Conservation (phyloP, 2,888 invertebrate genomes). For the Pseudanteris insignis region DNA sequence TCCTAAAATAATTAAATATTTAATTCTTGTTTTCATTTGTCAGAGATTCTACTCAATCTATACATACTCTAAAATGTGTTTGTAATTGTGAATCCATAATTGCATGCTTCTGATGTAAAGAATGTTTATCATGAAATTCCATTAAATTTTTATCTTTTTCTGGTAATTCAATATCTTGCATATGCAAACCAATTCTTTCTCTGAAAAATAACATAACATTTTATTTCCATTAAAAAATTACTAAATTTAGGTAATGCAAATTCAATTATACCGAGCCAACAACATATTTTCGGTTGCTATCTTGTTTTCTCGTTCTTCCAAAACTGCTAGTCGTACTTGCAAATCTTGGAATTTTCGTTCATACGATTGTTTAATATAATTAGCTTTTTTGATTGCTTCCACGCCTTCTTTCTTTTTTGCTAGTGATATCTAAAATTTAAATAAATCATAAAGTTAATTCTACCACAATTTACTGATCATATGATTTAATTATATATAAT, state of each 20-base stretch:
- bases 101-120: constrained; percentile 7
- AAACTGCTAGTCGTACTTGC: constrained; percentile 53
- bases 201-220: constrained; percentile 34
- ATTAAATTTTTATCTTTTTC: constrained; percentile 50
- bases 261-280: constrained; percentile 52
- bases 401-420: constrained; percentile 59
- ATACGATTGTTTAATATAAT: constrained; percentile 55
- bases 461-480: no score
- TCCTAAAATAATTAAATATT: constrained; percentile 6
- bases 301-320: constrained; percentile 57
- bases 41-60: neutral
- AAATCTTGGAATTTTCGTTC: constrained; percentile 53
- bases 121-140: constrained; percentile 17
- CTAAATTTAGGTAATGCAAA: neutral
- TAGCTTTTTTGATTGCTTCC: constrained; percentile 56
- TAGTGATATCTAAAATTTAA: constrained; percentile 52
- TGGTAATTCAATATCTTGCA: constrained; percentile 51
- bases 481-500: no score
- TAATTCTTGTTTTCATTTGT: no score
- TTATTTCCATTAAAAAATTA: neutral
- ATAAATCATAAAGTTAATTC: neutral
- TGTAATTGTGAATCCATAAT: constrained; percentile 23
- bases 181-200: constrained; percentile 50
- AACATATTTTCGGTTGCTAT: constrained; percentile 55
- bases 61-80: constrained; percentile 48